Evolutionary conservation across 2,113 vertebrate genomes (phyloP).

Genomic region (Oryzias javanicus): DNA sequence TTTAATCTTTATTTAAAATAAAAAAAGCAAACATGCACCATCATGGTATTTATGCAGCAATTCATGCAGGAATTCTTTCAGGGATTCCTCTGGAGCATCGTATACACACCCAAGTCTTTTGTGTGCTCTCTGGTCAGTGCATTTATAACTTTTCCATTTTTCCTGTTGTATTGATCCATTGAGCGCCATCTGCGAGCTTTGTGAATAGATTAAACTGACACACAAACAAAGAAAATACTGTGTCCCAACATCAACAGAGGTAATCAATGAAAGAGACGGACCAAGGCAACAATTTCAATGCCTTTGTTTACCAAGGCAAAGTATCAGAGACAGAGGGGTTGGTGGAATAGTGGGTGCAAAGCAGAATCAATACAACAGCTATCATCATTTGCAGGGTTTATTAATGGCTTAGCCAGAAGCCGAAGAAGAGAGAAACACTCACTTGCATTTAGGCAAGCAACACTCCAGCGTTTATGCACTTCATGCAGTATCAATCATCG

Average conservation of each 20-base stretch:
- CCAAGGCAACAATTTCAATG: slow-evolving; percentile 59
- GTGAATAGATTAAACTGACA: slow-evolving; percentile 50
- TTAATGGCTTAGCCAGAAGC: slow-evolving; percentile 63
- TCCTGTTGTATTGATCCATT: slow-evolving; percentile 41
- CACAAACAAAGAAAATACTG: slow-evolving; percentile 38
- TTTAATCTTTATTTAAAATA: slow-evolving; percentile 1
- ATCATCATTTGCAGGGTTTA: slow-evolving; percentile 71
- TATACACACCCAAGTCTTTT: neutral
- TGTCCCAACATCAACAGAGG: slow-evolving; percentile 44
- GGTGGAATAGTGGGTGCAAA: slow-evolving; percentile 47
- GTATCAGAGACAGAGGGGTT: slow-evolving; percentile 45
- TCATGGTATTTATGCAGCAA: neutral
- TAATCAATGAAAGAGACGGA: slow-evolving; percentile 64
- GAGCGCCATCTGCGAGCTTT: slow-evolving; percentile 35
- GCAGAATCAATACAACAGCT: slow-evolving; percentile 66
- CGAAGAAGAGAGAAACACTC: slow-evolving; percentile 50
- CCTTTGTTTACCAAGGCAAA: slow-evolving; percentile 66
- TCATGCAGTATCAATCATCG: slow-evolving; percentile 61
- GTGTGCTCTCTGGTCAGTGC: slow-evolving; percentile 7
- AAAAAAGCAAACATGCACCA: neutral
- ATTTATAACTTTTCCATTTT: slow-evolving; percentile 51
- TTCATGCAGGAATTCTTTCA: neutral
- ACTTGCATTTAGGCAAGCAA: slow-evolving; percentile 64
- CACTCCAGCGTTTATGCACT: slow-evolving; percentile 43
- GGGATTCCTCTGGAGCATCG: slow-evolving; percentile 7